Base-by-base conservation (phyloP, 2,113 vertebrate species). In the Ammodytes dubius region DNA sequence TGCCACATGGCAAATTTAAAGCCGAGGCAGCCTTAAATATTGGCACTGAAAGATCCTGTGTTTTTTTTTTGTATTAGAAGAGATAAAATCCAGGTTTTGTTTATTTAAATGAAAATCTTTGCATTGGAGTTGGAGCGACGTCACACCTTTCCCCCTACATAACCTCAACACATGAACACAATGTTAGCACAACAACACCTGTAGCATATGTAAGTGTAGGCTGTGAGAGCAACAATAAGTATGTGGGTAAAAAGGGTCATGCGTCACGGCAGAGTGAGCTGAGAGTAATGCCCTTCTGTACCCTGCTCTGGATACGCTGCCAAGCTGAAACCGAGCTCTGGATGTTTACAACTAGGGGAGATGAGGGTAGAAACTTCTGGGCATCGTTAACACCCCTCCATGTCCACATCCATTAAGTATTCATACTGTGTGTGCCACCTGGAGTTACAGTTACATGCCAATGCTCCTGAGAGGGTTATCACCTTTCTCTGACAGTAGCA, bases 371-470 rank as follows among this genome's bases (percentile, higher is more conserved):
- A 95, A 93, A 94, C 93, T 93, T 94, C 91, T 93, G 93, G 93
- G 91, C 94, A 92, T 90, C 87, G 85, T 91, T 94, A 91, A 94
- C 94, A 93, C 92, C 92, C 91, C 89, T 94, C 93, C 77, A 93
- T 91, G 93, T 94, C 93, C 91, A 91, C 92, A 81, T 47, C 52
- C 92, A 95, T 96, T 91, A 96, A 96, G 87, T 94, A 95, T 95
- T 95, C 90, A 96, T 95, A 88, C 86, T 87, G 90, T 91, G 88
- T 93, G 95, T 95, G 94, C 94, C 94, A 95, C 92, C 93, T 88
- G 83, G 85, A 95, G 94, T 95, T 96, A 95, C 94, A 93, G 93
- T 94, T 95, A 95, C 95, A 89, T 91, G 91, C 89, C 92, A 93
- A 61, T 66, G 88, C 89, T 93, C 91, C 92, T 77, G 81, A 91